These are phyloP conservation scores for Manis pentadactyla DNA, from an alignment of 2,797 vertebrate species.

Conservation along the genomic window DNA sequence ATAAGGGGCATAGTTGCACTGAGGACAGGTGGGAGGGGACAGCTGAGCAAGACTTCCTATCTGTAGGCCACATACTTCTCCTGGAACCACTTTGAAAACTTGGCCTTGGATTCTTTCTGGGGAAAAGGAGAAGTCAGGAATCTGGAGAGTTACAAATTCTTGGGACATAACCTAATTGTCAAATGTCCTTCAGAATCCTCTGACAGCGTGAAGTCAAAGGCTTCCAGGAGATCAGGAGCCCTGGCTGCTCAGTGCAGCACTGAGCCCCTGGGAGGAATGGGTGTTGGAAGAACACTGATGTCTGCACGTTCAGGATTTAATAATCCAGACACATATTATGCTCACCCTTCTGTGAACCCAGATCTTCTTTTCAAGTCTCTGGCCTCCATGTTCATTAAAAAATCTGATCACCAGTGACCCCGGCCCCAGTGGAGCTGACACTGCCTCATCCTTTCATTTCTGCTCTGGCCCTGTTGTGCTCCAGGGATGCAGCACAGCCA, in stretches of 20 bases:
- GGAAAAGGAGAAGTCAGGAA: not conserved
- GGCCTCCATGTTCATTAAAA: slow-evolving; percentile 80
- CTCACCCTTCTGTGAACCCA: slow-evolving; percentile 72
- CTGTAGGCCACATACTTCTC: not conserved
- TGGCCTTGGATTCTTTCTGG: not conserved
- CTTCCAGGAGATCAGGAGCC: not conserved
- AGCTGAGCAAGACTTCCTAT: not conserved
- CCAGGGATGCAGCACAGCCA: slow-evolving; percentile 44
- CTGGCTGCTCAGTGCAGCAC: not conserved
- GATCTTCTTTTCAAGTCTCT: slow-evolving; percentile 74
- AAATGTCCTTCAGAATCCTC: not conserved
- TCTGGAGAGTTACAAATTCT: not conserved
- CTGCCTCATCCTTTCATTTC: slow-evolving; percentile 56
- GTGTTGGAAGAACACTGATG: slow-evolving; percentile 15
- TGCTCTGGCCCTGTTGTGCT: not conserved
- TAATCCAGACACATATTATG: slow-evolving; percentile 60
- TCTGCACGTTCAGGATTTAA: slow-evolving; percentile 65
- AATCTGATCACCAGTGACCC: slow-evolving; percentile 59
- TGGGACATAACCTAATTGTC: not conserved
- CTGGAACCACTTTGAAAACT: slow-evolving; percentile 11
- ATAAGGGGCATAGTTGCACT: not conserved
- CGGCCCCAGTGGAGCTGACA: slow-evolving; percentile 29
- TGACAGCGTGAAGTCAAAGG: not conserved
- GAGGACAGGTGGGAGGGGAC: not conserved
- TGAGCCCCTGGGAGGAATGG: not conserved